phyloP scores from a whole-genome alignment of 2,113 vertebrate species.

The Pollimyrus isidori region DNA sequence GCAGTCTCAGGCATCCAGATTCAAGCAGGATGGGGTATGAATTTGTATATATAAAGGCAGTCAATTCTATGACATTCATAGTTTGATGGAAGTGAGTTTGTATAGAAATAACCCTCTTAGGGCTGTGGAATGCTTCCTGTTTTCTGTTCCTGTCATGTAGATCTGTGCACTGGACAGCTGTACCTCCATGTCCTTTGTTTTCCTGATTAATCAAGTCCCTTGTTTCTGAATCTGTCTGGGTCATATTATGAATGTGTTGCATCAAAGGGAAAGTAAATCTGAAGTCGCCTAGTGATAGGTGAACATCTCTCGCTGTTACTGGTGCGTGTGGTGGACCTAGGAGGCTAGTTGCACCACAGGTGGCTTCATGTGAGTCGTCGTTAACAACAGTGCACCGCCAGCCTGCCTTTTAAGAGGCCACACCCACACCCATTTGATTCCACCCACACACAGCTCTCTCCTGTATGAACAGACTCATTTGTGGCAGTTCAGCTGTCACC shows the following conservation, averaged over 20 bases:
- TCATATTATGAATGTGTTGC: background rate
- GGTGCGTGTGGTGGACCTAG: conserved; percentile 86
- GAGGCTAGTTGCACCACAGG: conserved; percentile 83
- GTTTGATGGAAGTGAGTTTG: background rate
- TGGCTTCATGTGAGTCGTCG: conserved; percentile 82
- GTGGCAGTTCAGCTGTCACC: background rate
- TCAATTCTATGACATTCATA: background rate
- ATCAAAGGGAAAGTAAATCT: background rate
- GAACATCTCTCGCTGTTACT: conserved; percentile 26
- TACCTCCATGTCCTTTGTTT: background rate
- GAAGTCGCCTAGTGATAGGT: background rate
- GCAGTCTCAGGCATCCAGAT: background rate
- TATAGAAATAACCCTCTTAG: background rate
- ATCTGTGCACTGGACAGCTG: background rate
- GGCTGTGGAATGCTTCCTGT: background rate
- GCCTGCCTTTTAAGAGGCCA: conserved; percentile 54
- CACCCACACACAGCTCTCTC: background rate
- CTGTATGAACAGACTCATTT: background rate
- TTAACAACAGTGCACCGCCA: conserved; percentile 76
- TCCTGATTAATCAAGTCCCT: background rate
- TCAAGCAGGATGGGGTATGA: background rate
- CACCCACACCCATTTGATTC: background rate
- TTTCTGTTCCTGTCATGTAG: background rate
- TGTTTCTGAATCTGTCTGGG: background rate
- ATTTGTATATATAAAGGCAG: background rate